Base-by-base conservation (phyloP, 2,888 invertebrate genomes). In the Tinea semifulvella region DNA sequence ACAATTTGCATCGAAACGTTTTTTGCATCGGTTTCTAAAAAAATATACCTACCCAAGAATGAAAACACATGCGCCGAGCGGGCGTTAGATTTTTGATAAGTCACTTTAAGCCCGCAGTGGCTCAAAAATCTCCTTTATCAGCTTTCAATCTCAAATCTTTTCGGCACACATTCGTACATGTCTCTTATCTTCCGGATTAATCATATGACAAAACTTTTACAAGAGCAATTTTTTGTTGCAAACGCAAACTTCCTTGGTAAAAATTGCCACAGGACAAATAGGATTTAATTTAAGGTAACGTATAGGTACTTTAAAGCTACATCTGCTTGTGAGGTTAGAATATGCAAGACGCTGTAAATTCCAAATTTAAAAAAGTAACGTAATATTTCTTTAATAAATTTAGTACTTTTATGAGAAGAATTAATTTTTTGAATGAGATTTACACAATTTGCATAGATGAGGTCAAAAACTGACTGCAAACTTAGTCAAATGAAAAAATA, bases 11-110 rank as follows among this genome's bases (percentile, higher is more conserved):
- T 17, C 16, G 36, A 7, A 31, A 13, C 13, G 6, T n/a, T 27
- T 35, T 35, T 35, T 16, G 11, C 35, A 16, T 3, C 27, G 11
- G 27, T 27, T 27, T 27, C 11, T 11, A 27, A 31, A 31, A 13
- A 31, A 31, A 13, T 31, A n/a, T 14, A 36, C 25, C 25, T 22
- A 7, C 36, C 36, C 7, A 18, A 36, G 36, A 36, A 36, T 36
- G 36, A 18, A 7, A 36, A 36, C 36, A 36, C 36, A 18, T 36
- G 36, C 36, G 36, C 2, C 36, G 18, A 13, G 31, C 31, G 31
- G 13, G 18, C 36, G 17, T 36, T 40, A 40, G 40, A 40, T 40
- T 40, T 22, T 40, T 40, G 40, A 40, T 40, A 40, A 40, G 40
- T 22, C 18, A 36, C 18, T 36, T 10, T 14, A 40, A 40, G 22